Conservation (phyloP, 2,797 vertebrate genomes). For the Tapirus indicus region DNA sequence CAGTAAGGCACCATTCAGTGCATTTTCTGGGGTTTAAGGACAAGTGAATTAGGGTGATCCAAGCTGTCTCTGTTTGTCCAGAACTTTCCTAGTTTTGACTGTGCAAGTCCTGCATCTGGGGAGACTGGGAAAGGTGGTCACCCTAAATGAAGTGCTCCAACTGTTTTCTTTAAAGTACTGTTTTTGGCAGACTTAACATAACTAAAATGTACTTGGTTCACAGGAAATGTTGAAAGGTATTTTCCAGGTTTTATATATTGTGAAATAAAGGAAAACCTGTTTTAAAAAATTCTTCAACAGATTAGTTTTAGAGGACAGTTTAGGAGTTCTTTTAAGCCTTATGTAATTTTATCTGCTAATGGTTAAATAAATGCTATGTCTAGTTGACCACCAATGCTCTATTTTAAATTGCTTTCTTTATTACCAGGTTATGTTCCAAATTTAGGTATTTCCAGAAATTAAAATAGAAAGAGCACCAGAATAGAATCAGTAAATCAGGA, state of each 20-base stretch:
- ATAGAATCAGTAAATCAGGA: not conserved
- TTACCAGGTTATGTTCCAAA: not conserved
- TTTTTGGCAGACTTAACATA: not conserved
- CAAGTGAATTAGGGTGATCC: not conserved
- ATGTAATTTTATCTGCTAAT: not conserved
- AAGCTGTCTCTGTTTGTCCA: not conserved
- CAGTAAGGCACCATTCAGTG: not conserved
- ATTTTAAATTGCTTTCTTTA: not conserved
- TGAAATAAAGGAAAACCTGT: constrained; percentile 15
- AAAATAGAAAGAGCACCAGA: not conserved
- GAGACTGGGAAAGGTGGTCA: not conserved
- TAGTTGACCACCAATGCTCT: not conserved
- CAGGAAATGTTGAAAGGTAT: not conserved
- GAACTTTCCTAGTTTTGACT: not conserved
- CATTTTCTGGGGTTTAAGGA: not conserved
- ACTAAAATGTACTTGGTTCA: not conserved
- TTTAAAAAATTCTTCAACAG: not conserved
- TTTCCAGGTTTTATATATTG: constrained; percentile 2
- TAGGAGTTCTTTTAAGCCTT: not conserved
- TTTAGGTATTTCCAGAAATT: constrained; percentile 28
- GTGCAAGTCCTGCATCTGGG: not conserved
- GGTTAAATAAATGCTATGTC: not conserved
- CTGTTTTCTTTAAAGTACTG: not conserved
- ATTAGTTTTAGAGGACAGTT: not conserved
- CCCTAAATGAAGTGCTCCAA: not conserved